These are phyloP conservation scores for Saccopteryx bilineata DNA, from an alignment of 2,113 vertebrate genomes.

Conservation along the genomic window DNA sequence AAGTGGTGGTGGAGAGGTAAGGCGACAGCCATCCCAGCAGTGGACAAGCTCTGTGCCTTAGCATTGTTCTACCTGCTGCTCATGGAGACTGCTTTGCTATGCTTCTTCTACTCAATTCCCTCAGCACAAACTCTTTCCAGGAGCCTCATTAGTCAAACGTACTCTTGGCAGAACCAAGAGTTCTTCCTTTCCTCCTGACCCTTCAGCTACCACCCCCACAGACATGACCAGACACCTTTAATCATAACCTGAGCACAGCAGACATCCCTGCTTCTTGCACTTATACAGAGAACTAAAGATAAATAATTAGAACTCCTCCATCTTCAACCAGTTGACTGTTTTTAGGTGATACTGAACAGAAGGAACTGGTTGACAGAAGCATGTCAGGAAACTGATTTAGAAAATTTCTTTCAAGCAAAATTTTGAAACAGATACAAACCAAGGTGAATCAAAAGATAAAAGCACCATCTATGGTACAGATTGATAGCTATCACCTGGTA, in stretches of 20 bases:
- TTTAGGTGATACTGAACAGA: background rate
- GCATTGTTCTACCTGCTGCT: background rate
- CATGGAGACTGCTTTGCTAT: background rate
- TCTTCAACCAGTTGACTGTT: background rate
- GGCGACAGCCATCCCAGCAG: background rate
- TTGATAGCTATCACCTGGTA: background rate
- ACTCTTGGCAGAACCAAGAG: background rate
- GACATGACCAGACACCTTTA: background rate
- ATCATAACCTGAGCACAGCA: background rate
- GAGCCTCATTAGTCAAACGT: background rate
- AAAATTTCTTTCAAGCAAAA: background rate
- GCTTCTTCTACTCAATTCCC: background rate
- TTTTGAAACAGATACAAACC: slow-evolving; percentile 40
- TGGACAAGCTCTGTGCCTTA: background rate
- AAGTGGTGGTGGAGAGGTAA: background rate
- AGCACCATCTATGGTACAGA: background rate
- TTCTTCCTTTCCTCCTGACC: slow-evolving; percentile 11
- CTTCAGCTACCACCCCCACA: background rate
- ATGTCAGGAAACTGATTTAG: background rate
- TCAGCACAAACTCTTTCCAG: background rate
- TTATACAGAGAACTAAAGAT: slow-evolving; percentile 42
- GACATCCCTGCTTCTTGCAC: background rate
- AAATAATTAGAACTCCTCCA: slow-evolving; percentile 43
- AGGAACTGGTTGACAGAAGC: background rate
- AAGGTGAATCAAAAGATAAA: slow-evolving; percentile 1